phyloP scores from a whole-genome alignment of 2,797 vertebrate genomes.

The Cottoperca gobio region DNA sequence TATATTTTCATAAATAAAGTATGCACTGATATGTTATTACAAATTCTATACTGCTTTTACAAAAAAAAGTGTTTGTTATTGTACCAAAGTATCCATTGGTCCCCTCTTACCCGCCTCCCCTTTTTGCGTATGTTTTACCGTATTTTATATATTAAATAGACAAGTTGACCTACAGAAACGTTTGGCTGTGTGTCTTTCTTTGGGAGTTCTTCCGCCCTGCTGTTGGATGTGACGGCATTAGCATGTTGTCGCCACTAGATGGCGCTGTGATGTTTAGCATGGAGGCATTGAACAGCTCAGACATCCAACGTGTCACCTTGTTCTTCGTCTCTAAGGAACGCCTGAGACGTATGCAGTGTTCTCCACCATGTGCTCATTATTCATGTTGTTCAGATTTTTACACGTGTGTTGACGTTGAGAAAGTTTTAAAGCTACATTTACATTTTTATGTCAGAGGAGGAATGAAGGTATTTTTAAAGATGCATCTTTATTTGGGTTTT shows the following conservation, averaged over 20 bases:
- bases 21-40: constrained; percentile 97
- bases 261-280: constrained; percentile 12
- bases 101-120: constrained; percentile 85
- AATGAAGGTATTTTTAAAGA: background rate
- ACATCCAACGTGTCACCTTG: background rate
- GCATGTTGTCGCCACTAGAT: constrained; percentile 54
- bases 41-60: constrained; percentile 96
- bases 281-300: background rate
- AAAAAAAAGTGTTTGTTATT: constrained; percentile 95
- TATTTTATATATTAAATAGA: constrained; percentile 94
- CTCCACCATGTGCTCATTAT: too few species aligned
- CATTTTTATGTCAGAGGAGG: background rate
- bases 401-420: too few species aligned
- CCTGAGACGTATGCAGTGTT: too few species aligned
- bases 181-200: constrained; percentile 49
- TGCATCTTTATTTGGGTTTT: background rate
- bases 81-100: constrained; percentile 96
- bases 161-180: constrained; percentile 87
- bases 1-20: constrained; percentile 98
- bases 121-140: constrained; percentile 90
- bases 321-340: background rate
- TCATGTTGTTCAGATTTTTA: too few species aligned
- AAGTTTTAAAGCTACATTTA: background rate
- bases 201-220: constrained; percentile 4
- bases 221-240: background rate